Base-by-base conservation (phyloP, 2,113 vertebrate species). In the Coryphaenoides rupestris region DNA sequence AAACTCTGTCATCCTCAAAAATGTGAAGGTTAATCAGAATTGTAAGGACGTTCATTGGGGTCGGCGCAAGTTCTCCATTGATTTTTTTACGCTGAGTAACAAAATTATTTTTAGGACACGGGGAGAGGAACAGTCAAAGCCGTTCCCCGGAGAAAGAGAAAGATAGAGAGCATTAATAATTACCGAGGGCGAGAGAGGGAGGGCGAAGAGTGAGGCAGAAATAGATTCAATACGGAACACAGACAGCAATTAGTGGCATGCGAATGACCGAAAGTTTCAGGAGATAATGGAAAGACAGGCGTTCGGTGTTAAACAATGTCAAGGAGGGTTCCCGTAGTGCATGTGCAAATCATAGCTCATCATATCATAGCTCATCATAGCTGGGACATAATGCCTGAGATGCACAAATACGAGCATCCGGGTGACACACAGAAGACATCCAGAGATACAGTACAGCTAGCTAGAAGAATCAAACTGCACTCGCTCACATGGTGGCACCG, bases 81-180 rank as follows among this genome's bases (percentile, higher is more conserved):
- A 63, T 73, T 80, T 65, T 56, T 77, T 60, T 17, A 40, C 33
- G 9, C 33, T n/a, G 47, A 65, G 69, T 50, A 71, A 63, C 68
- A 53, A 64, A 62, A 67, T 10, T 16, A 66, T 68, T 75, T 21
- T 17, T 22, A 60, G 72, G 64, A 58, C 4, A 14, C 0, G 0
- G 58, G n/a, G 58, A 64, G 19, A 59, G 15, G 19, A 40, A 40
- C 33, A 40, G 33, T 7, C 33, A 9, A 40, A 40, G 33, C 10
- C 13, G 13, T 40, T 40, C 33, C 33, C 33, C 33, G 57, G 47
- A 50, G 47, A 22, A 13, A 14, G 19, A 10, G 21, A 63, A 55
- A 69, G 71, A 75, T 54, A 49, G 62, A 47, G 58, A 70, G 47
- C 82, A 85, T 88, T 69, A 86, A 87, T 86, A 78, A 82, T 88